These are phyloP conservation scores for Myoxocephalus aenaeus DNA, from an alignment of 2,797 vertebrate species.

Conservation along the genomic window DNA sequence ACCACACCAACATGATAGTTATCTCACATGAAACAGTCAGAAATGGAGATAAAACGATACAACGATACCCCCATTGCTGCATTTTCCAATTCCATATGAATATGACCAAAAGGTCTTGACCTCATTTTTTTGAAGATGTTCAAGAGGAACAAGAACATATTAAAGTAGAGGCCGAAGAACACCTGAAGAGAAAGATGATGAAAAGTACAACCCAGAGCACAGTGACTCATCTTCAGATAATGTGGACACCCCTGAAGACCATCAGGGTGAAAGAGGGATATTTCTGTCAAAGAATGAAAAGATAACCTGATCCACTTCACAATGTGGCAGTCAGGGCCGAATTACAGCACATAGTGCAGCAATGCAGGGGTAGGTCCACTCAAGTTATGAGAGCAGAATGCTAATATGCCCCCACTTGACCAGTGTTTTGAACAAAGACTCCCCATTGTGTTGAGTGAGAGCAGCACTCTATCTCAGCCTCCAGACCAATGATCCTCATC, in stretches of 20 bases:
- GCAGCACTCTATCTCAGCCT: not conserved
- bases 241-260: conserved; percentile 25
- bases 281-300: conserved; percentile 38
- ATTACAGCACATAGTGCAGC: conserved; percentile 28
- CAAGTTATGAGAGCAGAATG: conserved; percentile 33
- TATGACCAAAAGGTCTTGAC: conserved; percentile 22
- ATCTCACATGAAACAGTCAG: not conserved
- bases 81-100: not conserved
- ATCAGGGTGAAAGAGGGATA: conserved; percentile 37
- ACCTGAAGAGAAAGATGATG: conserved; percentile 42
- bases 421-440: conserved; percentile 18
- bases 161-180: conserved; percentile 24
- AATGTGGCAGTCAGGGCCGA: conserved; percentile 3
- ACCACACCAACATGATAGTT: not conserved
- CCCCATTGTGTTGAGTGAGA: not conserved
- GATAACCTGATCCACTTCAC: conserved; percentile 40
- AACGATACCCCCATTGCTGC: not conserved
- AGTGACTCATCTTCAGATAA: conserved; percentile 34
- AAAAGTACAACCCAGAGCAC: conserved; percentile 40
- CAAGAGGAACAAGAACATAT: conserved; percentile 30
- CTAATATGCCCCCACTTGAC: conserved; percentile 11
- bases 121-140: conserved; percentile 26
- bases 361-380: conserved; percentile 5
- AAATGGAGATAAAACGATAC: not conserved
- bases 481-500: conserved; percentile 30